Conservation (phyloP, 2,888 invertebrate genomes). For the Microplitis deprimator region DNA sequence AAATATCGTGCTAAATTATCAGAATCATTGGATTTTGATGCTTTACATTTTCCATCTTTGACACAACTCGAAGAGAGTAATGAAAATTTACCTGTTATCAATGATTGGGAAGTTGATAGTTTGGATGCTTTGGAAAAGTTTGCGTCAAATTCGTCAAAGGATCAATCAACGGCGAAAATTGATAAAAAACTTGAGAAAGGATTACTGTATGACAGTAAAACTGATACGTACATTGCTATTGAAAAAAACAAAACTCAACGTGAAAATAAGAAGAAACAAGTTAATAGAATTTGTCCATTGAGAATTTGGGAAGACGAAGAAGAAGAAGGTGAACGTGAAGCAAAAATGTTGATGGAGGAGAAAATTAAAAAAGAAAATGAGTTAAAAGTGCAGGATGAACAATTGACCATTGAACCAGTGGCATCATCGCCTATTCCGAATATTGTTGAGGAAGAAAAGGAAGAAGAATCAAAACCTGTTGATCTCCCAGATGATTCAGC, state of each 20-base stretch:
- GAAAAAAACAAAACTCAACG: constrained; percentile 54
- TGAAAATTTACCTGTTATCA: constrained; percentile 57
- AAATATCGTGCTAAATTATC: constrained; percentile 57
- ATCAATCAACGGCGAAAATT: constrained; percentile 49
- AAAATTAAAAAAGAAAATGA: constrained; percentile 18
- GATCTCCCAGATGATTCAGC: constrained; percentile 6
- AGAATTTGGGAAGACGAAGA: constrained; percentile 70
- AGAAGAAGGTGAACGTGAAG: constrained; percentile 66
- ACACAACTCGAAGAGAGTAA: constrained; percentile 63
- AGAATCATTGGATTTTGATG: constrained; percentile 63
- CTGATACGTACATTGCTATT: constrained; percentile 65
- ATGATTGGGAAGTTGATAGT: constrained; percentile 70
- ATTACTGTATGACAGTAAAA: constrained; percentile 64
- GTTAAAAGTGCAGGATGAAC: constrained; percentile 51
- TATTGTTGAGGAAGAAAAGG: constrained; percentile 19
- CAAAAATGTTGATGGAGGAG: constrained; percentile 56
- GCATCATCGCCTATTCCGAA: background rate
- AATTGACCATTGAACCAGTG: constrained; percentile 53
- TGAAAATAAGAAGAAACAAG: constrained; percentile 56
- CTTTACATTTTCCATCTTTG: constrained; percentile 62
- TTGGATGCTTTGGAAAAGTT: constrained; percentile 55
- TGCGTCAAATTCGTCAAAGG: constrained; percentile 20
- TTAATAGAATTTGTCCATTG: constrained; percentile 58
- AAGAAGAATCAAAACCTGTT: constrained; percentile 30
- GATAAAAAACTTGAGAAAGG: constrained; percentile 61